Base-by-base conservation (phyloP, 2,113 vertebrate genomes). In the Tretioscincus oriximinensis region DNA sequence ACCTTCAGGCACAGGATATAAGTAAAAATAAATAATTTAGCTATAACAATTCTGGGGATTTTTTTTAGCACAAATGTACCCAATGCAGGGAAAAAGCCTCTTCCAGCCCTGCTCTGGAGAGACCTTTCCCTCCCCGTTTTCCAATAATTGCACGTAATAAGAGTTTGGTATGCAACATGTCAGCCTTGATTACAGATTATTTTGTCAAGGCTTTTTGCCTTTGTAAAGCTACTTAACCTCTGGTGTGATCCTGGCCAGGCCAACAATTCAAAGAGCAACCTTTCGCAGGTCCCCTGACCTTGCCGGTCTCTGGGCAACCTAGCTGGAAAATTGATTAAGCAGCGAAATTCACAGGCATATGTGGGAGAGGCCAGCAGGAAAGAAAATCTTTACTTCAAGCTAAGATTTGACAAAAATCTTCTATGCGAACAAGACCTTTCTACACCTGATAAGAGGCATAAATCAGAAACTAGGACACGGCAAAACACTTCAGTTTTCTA, bases 211-310 rank as follows among this genome's bases (percentile, higher is more conserved):
- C 58, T 26, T 76, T 72, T 77, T 29, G 69, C 61, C 61, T 81
- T 10, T 7, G 7, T 67, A 60, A 81, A 61, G 74, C 73, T n/a
- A 6, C 81, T 80, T 81, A 85, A 81, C 74, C 61, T 81, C 31
- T 58, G 60, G 12, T 58, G 26, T 80, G 65, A 77, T 77, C 60
- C 73, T 71, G 67, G 31, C 26, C 45, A 21, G 81, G 73, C 29
- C 66, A 71, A 61, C 28, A 18, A 84, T 29, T 70, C 18, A 9
- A 16, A 14, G 20, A 21, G 29, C 72, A 41, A 84, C 61, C 68
- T 77, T 51, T 77, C 68, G 28, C 68, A 60, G 51, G 73, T 65
- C 60, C 54, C n/a, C 14, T 60, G 67, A 71, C 49, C 67, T 72
- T 58, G 21, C 35, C 20, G 11, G 47, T 45, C 67, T 73, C 29